Conservation (phyloP, 2,113 vertebrate species). For the Notothenia rossii region DNA sequence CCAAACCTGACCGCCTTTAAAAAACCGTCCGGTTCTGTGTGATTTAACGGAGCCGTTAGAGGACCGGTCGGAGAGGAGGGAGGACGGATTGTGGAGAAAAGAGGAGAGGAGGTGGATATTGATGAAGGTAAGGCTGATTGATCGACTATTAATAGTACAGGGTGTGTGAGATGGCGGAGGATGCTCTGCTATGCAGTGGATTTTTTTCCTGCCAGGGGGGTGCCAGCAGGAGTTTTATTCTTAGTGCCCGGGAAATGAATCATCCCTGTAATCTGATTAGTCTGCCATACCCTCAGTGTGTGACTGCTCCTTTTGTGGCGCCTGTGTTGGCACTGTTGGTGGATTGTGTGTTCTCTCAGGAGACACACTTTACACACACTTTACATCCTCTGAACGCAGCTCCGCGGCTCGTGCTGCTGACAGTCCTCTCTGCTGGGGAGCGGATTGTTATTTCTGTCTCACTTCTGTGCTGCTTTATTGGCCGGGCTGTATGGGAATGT, state of each 20-base stretch:
- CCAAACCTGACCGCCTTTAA: not conserved
- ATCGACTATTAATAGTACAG: constrained; percentile 45
- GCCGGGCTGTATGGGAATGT: constrained; percentile 47
- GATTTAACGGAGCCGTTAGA: constrained; percentile 28
- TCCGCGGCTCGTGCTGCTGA: not conserved
- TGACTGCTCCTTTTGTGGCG: constrained; percentile 7
- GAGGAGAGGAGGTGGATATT: constrained; percentile 42
- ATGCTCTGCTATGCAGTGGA: constrained; percentile 42
- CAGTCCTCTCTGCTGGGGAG: not conserved
- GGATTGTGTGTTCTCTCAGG: constrained; percentile 9
- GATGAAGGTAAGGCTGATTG: constrained; percentile 67
- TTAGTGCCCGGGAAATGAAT: constrained; percentile 60
- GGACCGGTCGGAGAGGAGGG: not conserved
- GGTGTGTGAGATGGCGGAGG: constrained; percentile 52
- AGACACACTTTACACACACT: not conserved
- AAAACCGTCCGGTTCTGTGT: constrained; percentile 29
- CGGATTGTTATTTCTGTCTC: constrained; percentile 6
- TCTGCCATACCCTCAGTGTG: constrained; percentile 27
- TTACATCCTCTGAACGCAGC: too few relatives aligned
- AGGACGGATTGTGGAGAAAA: constrained; percentile 2
- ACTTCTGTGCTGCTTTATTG: not conserved
- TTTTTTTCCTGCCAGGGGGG: constrained; percentile 7
- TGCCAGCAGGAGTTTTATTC: constrained; percentile 56
- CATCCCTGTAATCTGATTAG: constrained; percentile 58
- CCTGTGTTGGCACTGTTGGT: not conserved